phyloP scores from a whole-genome alignment of 2,888 invertebrate species.

The Tiliacea citrago region DNA sequence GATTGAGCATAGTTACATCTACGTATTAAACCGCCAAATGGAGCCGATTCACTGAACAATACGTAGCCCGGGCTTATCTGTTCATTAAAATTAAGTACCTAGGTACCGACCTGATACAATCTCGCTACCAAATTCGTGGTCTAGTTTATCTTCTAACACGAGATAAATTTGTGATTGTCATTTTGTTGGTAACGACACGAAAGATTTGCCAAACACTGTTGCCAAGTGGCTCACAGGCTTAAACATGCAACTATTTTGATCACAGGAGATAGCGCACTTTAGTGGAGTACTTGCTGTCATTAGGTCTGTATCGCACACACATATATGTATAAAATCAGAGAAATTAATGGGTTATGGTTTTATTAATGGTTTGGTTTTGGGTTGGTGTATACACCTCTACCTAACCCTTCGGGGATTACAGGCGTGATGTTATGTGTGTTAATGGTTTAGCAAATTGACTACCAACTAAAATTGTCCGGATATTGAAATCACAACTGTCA shows the following conservation, averaged over 20 bases:
- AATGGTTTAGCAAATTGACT: background rate
- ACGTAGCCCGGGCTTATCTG: too few relatives aligned
- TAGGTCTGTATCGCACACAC: too few relatives aligned
- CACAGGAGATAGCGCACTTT: background rate
- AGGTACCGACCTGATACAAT: too few relatives aligned
- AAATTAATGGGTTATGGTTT: too few relatives aligned
- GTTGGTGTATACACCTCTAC: too few relatives aligned
- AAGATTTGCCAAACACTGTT: background rate
- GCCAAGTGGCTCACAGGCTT: background rate
- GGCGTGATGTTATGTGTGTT: too few relatives aligned
- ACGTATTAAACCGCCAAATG: background rate
- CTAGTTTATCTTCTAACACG: too few relatives aligned
- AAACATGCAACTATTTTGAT: background rate
- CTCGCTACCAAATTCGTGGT: too few relatives aligned
- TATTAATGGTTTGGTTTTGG: too few relatives aligned
- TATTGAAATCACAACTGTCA: background rate
- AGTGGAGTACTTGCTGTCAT: background rate
- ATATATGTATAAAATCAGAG: too few relatives aligned
- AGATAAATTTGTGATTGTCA: too few relatives aligned
- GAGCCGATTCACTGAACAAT: background rate
- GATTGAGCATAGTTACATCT: constrained; percentile 18
- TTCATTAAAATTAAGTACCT: background rate
- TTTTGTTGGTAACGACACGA: background rate
- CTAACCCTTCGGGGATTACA: too few relatives aligned
- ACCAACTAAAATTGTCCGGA: background rate